These are phyloP conservation scores for Ictalurus furcatus DNA, from an alignment of 2,113 vertebrate species.

Conservation along the genomic window DNA sequence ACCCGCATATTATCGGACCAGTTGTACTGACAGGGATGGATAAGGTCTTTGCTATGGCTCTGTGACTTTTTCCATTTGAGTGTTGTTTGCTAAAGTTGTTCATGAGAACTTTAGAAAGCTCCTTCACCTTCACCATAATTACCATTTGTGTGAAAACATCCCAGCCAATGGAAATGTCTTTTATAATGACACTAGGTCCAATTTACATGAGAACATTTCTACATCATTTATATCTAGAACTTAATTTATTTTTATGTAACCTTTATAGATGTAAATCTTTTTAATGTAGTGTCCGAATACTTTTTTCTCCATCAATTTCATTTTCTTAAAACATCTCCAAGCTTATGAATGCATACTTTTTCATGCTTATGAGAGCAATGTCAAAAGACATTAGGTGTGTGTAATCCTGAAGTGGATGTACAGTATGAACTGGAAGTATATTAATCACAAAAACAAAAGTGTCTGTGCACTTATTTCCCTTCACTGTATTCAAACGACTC, in stretches of 20 bases:
- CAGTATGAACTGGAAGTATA: background rate
- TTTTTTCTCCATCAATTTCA: background rate
- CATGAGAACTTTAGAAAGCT: background rate
- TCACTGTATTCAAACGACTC: conserved; percentile 36
- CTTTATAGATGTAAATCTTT: too few relatives aligned
- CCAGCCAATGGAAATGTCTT: background rate
- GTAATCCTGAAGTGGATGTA: background rate
- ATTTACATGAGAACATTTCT: too few relatives aligned
- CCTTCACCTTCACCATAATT: background rate
- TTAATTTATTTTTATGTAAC: too few relatives aligned
- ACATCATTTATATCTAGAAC: too few relatives aligned
- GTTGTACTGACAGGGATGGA: background rate
- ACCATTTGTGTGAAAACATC: background rate
- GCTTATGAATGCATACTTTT: background rate
- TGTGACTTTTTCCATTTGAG: background rate
- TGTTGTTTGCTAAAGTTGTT: background rate
- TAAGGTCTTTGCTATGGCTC: background rate
- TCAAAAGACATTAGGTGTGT: background rate
- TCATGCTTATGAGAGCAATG: background rate
- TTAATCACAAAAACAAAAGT: background rate
- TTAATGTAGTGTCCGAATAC: background rate
- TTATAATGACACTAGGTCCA: too few relatives aligned
- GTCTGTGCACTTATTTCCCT: background rate
- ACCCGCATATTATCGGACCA: background rate
- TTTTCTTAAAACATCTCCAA: too few relatives aligned